phyloP scores from a whole-genome alignment of 2,888 invertebrate genomes.

The Euclidia mi region DNA sequence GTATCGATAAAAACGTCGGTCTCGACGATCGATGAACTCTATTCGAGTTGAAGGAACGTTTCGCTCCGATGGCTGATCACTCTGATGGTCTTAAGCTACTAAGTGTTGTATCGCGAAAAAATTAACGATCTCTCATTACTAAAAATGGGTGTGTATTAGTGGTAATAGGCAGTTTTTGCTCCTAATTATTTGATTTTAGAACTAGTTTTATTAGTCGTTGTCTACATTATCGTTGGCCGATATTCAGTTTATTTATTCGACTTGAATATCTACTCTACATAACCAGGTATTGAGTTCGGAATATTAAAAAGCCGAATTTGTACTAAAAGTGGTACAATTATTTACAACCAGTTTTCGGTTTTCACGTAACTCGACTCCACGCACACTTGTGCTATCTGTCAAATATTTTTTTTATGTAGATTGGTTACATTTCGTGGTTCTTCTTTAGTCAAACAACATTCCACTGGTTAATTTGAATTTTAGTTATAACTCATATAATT shows the following conservation, averaged over 20 bases:
- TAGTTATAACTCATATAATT: too few relatives aligned
- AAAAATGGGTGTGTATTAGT: constrained; percentile 27
- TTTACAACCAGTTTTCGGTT: constrained; percentile 19
- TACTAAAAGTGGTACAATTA: constrained; percentile 2
- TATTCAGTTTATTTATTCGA: not conserved
- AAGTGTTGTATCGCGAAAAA: constrained; percentile 42
- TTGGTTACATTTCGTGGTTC: too few relatives aligned
- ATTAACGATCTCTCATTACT: constrained; percentile 44
- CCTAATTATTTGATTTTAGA: not conserved
- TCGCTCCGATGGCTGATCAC: constrained; percentile 77
- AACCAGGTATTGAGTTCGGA: constrained; percentile 20
- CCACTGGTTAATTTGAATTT: too few relatives aligned
- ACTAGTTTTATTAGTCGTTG: not conserved
- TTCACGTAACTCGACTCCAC: not conserved
- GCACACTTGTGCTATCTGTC: too few relatives aligned
- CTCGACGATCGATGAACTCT: constrained; percentile 81
- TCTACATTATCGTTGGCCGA: constrained; percentile 3
- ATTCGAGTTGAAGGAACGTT: constrained; percentile 84
- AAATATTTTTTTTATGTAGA: too few relatives aligned
- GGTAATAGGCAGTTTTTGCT: not conserved
- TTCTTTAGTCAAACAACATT: too few relatives aligned
- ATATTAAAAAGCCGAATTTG: constrained; percentile 8
- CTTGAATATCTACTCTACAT: constrained; percentile 3
- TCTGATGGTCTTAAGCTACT: constrained; percentile 45
- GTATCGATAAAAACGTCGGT: constrained; percentile 72